phyloP scores from a whole-genome alignment of 2,113 vertebrate genomes.

The Pterocles burchelli region DNA sequence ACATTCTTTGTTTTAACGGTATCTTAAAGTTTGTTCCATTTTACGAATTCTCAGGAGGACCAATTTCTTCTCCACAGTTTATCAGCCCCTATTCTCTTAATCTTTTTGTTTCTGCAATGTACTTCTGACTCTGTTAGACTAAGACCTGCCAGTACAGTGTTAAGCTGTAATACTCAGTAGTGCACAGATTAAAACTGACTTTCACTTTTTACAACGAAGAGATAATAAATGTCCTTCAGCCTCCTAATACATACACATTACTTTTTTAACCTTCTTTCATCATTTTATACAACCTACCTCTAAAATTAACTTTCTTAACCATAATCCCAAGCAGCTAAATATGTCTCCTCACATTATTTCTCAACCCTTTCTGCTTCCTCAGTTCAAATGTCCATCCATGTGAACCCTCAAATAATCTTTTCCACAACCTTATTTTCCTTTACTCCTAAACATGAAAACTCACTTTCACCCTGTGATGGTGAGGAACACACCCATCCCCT shows the following conservation, averaged over 20 bases:
- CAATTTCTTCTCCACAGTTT: neutral
- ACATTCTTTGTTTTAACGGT: neutral
- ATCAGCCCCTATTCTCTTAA: neutral
- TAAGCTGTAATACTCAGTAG: neutral
- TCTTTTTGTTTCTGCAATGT: neutral
- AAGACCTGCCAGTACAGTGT: neutral
- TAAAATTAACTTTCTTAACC: neutral
- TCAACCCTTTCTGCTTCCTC: neutral
- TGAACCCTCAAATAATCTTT: neutral
- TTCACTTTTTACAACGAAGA: neutral
- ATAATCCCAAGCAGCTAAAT: neutral
- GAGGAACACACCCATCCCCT: neutral
- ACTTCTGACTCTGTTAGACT: neutral
- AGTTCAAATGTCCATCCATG: neutral
- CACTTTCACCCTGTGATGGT: rapidly evolving
- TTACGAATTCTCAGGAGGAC: neutral
- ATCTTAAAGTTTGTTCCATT: neutral
- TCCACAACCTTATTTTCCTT: neutral
- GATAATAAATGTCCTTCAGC: neutral
- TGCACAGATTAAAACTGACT: neutral
- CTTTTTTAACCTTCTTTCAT: neutral
- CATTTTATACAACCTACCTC: neutral
- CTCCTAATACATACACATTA: neutral
- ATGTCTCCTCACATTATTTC: neutral
- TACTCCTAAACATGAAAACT: neutral